Base-by-base conservation (phyloP, 2,888 invertebrate genomes). In the Oxytorus armatus region DNA sequence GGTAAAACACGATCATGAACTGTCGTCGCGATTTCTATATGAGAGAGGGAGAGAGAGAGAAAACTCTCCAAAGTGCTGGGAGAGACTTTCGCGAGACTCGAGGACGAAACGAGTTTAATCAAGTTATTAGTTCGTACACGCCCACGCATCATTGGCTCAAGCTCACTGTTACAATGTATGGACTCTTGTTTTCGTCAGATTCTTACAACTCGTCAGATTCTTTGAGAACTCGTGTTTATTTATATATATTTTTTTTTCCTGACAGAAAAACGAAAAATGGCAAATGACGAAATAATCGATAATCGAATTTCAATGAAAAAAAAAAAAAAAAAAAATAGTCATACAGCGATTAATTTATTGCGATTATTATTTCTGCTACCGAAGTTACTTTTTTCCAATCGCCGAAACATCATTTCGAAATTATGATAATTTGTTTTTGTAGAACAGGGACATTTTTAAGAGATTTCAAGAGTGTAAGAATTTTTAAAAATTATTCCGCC, bases 31-130 rank as follows among this genome's bases (percentile, higher is more conserved):
- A 36, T n/a, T n/a, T n/a, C n/a, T n/a, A n/a, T n/a, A n/a, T n/a
- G n/a, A n/a, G n/a, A n/a, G n/a, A n/a, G n/a, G n/a, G n/a, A n/a
- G n/a, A n/a, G n/a, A n/a, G n/a, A n/a, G n/a, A n/a, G n/a, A n/a
- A n/a, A n/a, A n/a, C n/a, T 7, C 16, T 36, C 29, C 42, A 18
- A 29, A 69, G 42, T 61, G 33, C 42, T 65, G 49, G 21, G 57
- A 55, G 51, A 3, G 10, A 70, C 69, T 70, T 75, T 79, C 69
- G 69, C 84, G 84, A 82, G 85, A 82, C 49, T 61, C 63, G 44
- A 53, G 59, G 55, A n/a, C 65, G 44, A 65, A 86, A 87, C 85
- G 85, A 88, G 86, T 88, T 88, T 87, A 88, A 88, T 88, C 86
- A 84, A 87, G 83, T 87, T 85, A 88, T 88, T 88, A 88, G 85